Conservation (phyloP, 2,797 vertebrate species). For the Melanotaenia nigrans region DNA sequence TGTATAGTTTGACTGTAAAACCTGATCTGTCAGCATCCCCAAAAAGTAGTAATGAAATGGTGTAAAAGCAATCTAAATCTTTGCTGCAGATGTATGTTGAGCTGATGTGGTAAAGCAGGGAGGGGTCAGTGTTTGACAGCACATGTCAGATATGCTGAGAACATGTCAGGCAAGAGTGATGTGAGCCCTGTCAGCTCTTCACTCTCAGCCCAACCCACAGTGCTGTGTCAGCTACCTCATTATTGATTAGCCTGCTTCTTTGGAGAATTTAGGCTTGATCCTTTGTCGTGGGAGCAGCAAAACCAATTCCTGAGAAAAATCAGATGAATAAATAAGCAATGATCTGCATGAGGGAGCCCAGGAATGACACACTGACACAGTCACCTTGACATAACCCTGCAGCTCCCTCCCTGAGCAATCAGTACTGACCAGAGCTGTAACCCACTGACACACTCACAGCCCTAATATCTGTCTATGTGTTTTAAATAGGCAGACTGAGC, state of each 20-base stretch:
- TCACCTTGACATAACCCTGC: constrained; percentile 78
- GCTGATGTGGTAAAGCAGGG: constrained; percentile 28
- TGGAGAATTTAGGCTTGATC: constrained; percentile 71
- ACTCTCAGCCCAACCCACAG: constrained; percentile 29
- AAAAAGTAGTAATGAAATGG: constrained; percentile 28
- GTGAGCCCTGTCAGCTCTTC: constrained; percentile 65
- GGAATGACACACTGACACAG: constrained; percentile 63
- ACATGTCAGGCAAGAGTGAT: constrained; percentile 59
- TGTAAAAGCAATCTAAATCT: constrained; percentile 41
- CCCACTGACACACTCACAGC: constrained; percentile 36
- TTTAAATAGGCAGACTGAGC: constrained; percentile 53
- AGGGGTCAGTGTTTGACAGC: constrained; percentile 37
- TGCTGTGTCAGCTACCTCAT: constrained; percentile 68
- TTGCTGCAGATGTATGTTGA: constrained; percentile 11
- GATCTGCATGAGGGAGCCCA: constrained; percentile 64
- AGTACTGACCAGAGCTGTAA: constrained; percentile 27
- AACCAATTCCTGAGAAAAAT: constrained; percentile 81
- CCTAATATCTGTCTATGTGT: constrained; percentile 62
- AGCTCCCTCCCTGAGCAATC: constrained; percentile 47
- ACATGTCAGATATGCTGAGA: constrained; percentile 64
- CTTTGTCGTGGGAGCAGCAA: constrained; percentile 52
- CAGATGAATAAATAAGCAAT: constrained; percentile 81
- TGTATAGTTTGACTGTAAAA: constrained; percentile 10
- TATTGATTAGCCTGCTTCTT: constrained; percentile 74
- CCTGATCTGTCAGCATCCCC: constrained; percentile 26